Percentiles rank a stretch among this genome's conserved stretches.
phyloP scores from a whole-genome alignment of 2,797 vertebrate genomes.

The Siniperca scherzeri region DNA sequence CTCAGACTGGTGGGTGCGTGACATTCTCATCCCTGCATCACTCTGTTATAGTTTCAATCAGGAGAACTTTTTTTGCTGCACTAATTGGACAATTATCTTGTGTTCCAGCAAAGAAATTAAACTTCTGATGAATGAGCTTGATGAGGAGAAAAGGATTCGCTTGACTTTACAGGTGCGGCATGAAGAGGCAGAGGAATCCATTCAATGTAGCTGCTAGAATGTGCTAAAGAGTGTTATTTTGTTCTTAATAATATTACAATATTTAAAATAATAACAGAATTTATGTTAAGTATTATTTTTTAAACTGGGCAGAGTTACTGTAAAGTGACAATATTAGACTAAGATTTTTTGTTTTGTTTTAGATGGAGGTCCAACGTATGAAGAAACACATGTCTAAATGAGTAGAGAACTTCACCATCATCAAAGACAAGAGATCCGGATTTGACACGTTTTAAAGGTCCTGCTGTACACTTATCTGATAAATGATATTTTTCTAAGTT shows the following conservation, averaged over 20 bases:
- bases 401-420: constrained; percentile 46
- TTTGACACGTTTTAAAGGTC: neutral
- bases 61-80: neutral
- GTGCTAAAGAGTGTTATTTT: neutral
- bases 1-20: neutral
- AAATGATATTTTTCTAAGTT: constrained; percentile 1
- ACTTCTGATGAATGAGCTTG: constrained; percentile 94
- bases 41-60: neutral
- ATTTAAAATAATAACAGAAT: no score
- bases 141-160: constrained; percentile 98
- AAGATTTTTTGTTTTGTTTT: constrained; percentile 39
- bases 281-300: neutral
- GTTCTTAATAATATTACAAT: neutral
- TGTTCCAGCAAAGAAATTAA: constrained; percentile 95
- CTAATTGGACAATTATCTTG: constrained; percentile 18
- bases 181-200: neutral
- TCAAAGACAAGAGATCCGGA: neutral
- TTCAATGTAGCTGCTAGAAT: neutral
- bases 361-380: constrained; percentile 97
- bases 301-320: neutral
- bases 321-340: neutral
- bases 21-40: neutral
- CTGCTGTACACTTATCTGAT: neutral
- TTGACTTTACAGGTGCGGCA: constrained; percentile 92
- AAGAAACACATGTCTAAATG: constrained; percentile 95